A percentile compares a stretch with the other conserved stretches of the same genome.
Evolutionary conservation across 2,797 vertebrate genomes (phyloP).

Genomic region (Siniperca obscura): DNA sequence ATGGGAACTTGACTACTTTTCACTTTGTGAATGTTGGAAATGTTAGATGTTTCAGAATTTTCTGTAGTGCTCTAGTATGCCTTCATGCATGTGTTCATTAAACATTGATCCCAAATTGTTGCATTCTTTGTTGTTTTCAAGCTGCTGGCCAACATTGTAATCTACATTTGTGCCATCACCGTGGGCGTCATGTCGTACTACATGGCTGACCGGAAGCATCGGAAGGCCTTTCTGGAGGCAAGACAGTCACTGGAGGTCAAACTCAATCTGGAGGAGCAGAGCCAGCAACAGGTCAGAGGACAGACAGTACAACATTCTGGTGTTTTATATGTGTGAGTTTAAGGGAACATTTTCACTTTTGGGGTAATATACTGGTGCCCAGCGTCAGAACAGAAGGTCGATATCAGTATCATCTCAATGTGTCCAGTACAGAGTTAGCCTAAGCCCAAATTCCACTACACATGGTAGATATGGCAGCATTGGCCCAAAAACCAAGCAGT

Average conservation of each 20-base stretch:
- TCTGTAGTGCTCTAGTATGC: neutral
- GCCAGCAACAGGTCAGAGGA: slow-evolving; percentile 93
- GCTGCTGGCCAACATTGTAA: slow-evolving; percentile 92
- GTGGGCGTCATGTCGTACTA: slow-evolving; percentile 97
- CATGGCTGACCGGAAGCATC: slow-evolving; percentile 97
- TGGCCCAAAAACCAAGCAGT: neutral
- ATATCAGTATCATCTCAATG: neutral
- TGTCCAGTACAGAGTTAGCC: neutral
- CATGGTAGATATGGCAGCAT: neutral
- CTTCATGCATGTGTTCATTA: neutral
- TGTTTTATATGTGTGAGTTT: slow-evolving; percentile 5
- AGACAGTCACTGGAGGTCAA: slow-evolving; percentile 97
- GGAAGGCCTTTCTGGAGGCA: slow-evolving; percentile 96
- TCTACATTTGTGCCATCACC: slow-evolving; percentile 91
- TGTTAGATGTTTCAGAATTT: neutral
- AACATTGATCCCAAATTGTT: slow-evolving; percentile 17
- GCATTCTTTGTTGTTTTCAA: slow-evolving; percentile 63
- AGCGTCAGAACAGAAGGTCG: neutral
- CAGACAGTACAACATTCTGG: neutral
- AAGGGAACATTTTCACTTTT: neutral
- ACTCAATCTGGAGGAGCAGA: slow-evolving; percentile 97
- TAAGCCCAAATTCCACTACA: too few relatives aligned
- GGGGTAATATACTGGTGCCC: neutral
- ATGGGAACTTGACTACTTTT: too few relatives aligned
- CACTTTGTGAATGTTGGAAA: neutral